Conservation (phyloP, 2,113 vertebrate species). For the Neodontobutis hainanensis region DNA sequence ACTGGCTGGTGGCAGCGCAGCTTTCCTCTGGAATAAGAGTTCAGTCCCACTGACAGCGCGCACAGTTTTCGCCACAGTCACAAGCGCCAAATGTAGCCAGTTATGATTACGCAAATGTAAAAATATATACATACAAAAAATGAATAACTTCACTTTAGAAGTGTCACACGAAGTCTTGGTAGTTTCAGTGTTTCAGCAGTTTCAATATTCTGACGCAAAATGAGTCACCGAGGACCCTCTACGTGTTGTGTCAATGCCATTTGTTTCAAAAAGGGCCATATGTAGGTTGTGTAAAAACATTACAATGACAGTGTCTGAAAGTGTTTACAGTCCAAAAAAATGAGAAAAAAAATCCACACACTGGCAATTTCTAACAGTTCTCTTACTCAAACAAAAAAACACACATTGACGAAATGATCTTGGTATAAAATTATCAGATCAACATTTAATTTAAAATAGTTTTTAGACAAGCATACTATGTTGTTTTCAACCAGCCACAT, state of each 20-base stretch:
- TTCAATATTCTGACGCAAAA: slow-evolving; percentile 15
- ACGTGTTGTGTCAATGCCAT: background rate
- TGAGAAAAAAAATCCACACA: background rate
- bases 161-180: background rate
- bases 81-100: background rate
- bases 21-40: slow-evolving; percentile 13
- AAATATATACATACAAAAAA: background rate
- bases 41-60: slow-evolving; percentile 64
- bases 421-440: too few species aligned
- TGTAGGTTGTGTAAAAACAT: background rate
- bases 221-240: slow-evolving; percentile 31
- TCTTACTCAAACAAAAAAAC: too few species aligned
- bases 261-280: background rate
- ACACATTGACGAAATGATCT: too few species aligned
- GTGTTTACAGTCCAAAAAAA: slow-evolving; percentile 7
- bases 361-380: too few species aligned
- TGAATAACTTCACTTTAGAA: too few species aligned
- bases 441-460: too few species aligned
- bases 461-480: too few species aligned
- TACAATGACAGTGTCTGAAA: background rate
- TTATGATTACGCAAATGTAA: background rate
- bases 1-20: slow-evolving; percentile 12
- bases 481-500: too few species aligned
- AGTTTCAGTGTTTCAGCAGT: slow-evolving; percentile 8
- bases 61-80: background rate